Evolutionary conservation across 2,113 vertebrate species (phyloP).

Genomic region (Gadus chalcogrammus): DNA sequence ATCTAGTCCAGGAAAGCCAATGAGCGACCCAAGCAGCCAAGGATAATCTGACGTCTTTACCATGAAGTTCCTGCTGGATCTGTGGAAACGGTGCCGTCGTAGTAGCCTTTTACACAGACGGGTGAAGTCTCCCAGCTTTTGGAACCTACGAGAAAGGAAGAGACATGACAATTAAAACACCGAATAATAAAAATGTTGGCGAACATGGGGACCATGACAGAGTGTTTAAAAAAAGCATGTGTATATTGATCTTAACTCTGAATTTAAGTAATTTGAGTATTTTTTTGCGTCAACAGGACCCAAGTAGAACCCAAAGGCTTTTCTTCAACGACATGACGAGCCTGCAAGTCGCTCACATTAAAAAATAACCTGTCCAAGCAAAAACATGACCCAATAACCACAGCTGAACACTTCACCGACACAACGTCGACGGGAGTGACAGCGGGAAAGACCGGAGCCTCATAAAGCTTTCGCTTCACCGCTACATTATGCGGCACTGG

Average conservation of each 20-base stretch:
- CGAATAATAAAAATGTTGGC: too few relatives aligned
- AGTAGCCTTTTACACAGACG: conserved; percentile 91
- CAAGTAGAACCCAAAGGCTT: too few relatives aligned
- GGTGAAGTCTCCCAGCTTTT: conserved; percentile 90
- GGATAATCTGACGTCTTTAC: conserved; percentile 63
- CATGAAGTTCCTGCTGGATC: conserved; percentile 96
- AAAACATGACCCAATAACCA: not conserved
- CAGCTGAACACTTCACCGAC: not conserved
- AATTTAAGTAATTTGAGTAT: not conserved
- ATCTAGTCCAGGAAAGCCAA: too few relatives aligned
- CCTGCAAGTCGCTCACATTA: not conserved
- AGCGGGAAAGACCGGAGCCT: not conserved
- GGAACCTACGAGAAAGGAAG: conserved; percentile 76
- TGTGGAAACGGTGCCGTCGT: conserved; percentile 87
- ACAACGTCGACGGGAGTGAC: not conserved
- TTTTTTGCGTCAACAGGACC: not conserved
- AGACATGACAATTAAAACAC: not conserved
- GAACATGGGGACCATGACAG: too few relatives aligned
- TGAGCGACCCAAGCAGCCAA: too few relatives aligned
- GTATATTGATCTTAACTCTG: too few relatives aligned
- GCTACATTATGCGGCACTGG: not conserved
- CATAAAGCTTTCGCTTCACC: not conserved
- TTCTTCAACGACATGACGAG: too few relatives aligned
- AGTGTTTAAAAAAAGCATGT: too few relatives aligned
- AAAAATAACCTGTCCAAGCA: not conserved